These are phyloP conservation scores for Nesometra sesokonis DNA, from an alignment of 35 echinoderm and acorn worm genomes.

Conservation along the genomic window DNA sequence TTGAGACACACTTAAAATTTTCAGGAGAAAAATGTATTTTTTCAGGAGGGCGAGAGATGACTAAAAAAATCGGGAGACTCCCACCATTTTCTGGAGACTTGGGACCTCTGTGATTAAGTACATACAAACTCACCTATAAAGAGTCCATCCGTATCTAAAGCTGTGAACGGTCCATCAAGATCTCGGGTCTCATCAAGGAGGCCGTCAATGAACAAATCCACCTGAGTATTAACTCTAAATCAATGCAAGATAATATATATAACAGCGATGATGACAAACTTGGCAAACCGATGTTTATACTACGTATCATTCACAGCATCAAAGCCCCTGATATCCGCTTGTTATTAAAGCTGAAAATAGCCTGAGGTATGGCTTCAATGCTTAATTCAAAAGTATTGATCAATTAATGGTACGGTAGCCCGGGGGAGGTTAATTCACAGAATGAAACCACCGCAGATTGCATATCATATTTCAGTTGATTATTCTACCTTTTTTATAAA, in stretches of 20 bases:
- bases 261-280: not conserved
- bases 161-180: constrained; percentile 25
- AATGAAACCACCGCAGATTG: not conserved
- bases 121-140: not conserved
- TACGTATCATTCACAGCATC: not conserved
- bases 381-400: not conserved
- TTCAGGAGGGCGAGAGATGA: no score
- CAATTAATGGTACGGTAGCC: not conserved
- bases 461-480: not conserved
- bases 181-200: not conserved
- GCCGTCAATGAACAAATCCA: not conserved
- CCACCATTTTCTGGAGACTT: no score
- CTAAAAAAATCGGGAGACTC: no score
- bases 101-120: no score
- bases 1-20: no score
- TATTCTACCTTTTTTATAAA: not conserved
- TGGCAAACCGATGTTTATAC: not conserved
- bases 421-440: not conserved
- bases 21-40: no score
- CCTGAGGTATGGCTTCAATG: not conserved
- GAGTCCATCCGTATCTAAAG: constrained; percentile 26
- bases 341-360: not conserved
- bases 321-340: not conserved
- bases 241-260: not conserved
- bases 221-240: not conserved